These are phyloP conservation scores for Corythornis leucogaster DNA, from an alignment of 2,797 vertebrate genomes.

Conservation along the genomic window DNA sequence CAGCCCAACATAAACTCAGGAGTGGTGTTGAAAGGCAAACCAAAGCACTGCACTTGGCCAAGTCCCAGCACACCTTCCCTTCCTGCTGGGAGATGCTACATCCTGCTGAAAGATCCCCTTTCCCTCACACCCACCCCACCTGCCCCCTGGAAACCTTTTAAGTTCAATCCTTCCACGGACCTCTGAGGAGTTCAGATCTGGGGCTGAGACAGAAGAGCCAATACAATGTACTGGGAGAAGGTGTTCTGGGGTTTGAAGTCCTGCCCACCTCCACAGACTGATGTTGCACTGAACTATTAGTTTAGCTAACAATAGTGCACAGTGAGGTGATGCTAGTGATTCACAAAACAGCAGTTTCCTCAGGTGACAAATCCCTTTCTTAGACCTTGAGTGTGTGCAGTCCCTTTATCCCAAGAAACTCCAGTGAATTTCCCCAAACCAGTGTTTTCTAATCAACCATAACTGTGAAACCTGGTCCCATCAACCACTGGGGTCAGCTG, in stretches of 20 bases:
- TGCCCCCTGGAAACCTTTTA: not conserved
- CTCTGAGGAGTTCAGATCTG: not conserved
- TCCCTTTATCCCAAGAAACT: not conserved
- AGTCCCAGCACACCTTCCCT: not conserved
- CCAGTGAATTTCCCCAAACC: not conserved
- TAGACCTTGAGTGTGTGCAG: rapidly evolving
- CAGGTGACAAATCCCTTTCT: not conserved
- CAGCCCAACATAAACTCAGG: conserved; percentile 17
- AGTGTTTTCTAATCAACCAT: rapidly evolving
- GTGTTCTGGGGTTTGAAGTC: not conserved
- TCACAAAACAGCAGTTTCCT: not conserved
- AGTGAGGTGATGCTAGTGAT: not conserved
- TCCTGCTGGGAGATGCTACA: not conserved
- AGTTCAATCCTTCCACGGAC: not conserved
- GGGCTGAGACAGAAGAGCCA: not conserved
- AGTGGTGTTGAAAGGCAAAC: conserved; percentile 15
- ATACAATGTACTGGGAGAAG: not conserved
- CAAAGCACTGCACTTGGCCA: not conserved
- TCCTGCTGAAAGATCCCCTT: not conserved
- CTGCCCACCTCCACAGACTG: not conserved
- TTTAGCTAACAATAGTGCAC: not conserved
- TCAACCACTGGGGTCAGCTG: not conserved
- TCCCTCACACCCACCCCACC: not conserved
- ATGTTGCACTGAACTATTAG: not conserved
- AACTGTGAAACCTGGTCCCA: not conserved